Percentiles rank a stretch among this genome's conserved stretches.
These are phyloP conservation scores for Strix occidentalis DNA, from an alignment of 2,797 vertebrate species.

Conservation along the genomic window DNA sequence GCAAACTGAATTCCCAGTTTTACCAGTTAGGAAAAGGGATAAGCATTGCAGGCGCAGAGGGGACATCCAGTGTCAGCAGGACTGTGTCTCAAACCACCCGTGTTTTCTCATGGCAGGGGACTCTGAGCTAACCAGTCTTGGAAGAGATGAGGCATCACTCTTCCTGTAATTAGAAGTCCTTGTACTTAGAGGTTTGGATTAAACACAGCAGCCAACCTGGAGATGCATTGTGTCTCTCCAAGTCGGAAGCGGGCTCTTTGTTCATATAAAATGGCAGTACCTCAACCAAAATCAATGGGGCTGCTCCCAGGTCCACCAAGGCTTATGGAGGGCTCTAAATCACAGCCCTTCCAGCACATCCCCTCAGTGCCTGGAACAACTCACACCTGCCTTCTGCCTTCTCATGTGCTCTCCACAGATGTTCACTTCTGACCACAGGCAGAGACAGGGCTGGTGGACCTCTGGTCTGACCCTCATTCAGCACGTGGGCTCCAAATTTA, in stretches of 20 bases:
- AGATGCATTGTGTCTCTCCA: neutral
- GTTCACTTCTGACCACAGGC: neutral
- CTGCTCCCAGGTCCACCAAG: neutral
- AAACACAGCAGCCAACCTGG: neutral
- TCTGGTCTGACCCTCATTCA: neutral
- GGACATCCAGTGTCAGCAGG: neutral
- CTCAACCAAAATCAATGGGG: neutral
- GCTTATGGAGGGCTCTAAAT: neutral
- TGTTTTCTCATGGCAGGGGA: neutral
- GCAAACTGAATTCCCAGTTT: neutral
- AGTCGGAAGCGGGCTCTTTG: neutral
- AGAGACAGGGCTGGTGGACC: neutral
- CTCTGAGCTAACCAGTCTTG: neutral
- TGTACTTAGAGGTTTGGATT: neutral
- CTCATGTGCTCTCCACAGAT: neutral
- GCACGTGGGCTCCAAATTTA: neutral
- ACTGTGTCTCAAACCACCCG: accelerated
- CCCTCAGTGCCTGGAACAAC: neutral
- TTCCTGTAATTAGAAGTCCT: neutral
- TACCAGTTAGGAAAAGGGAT: neutral
- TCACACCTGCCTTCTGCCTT: neutral
- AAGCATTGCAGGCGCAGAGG: neutral
- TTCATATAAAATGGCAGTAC: neutral
- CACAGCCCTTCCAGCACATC: neutral
- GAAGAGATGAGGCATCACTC: accelerated